phyloP scores from a whole-genome alignment of 2,113 vertebrate genomes.

The Alexandromys fortis region DNA sequence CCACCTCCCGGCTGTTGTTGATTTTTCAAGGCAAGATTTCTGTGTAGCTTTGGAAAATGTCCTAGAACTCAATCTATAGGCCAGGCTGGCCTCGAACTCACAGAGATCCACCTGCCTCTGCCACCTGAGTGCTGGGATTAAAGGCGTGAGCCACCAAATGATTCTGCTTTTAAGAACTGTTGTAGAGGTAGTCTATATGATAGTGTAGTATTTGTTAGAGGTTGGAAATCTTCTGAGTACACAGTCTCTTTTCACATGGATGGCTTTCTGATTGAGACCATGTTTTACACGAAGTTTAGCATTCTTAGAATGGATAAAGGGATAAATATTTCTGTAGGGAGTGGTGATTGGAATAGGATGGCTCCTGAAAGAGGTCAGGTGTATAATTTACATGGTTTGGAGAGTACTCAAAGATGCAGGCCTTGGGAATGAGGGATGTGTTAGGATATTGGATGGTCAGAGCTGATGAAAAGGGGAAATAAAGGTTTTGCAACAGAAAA shows the following conservation, averaged over 20 bases:
- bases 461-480: background rate
- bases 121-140: too few species aligned
- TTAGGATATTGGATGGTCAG: background rate
- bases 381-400: background rate
- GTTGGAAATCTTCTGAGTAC: background rate
- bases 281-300: constrained; percentile 18
- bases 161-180: constrained; percentile 35
- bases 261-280: background rate
- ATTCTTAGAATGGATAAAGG: constrained; percentile 27
- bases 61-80: too few species aligned
- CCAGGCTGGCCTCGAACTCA: too few species aligned
- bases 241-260: background rate
- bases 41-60: too few species aligned
- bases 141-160: background rate
- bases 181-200: background rate
- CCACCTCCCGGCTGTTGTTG: too few species aligned
- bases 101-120: too few species aligned
- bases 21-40: too few species aligned
- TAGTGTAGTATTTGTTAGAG: background rate
- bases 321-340: constrained; percentile 2
- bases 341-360: background rate
- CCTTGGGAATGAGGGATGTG: background rate
- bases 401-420: background rate
- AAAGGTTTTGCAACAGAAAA: constrained; percentile 9
- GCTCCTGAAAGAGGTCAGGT: constrained; percentile 4